These are phyloP conservation scores for Diglossa cyanea DNA, from an alignment of 2,797 vertebrate genomes.

Conservation along the genomic window DNA sequence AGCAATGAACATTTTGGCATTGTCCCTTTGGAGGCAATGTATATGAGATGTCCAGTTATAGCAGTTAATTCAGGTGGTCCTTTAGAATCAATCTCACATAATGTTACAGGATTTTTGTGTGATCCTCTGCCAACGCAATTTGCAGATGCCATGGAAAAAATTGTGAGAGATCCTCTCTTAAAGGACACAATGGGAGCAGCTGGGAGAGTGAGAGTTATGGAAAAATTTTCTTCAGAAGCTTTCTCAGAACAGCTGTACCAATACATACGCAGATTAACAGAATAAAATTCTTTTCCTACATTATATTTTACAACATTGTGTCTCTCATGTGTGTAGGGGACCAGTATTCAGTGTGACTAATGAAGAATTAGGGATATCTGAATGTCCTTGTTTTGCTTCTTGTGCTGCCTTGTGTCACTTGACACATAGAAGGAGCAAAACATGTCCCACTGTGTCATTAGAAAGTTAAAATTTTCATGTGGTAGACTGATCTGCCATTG, in stretches of 20 bases:
- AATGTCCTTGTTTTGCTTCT: background rate
- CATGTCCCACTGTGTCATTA: background rate
- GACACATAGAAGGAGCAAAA: background rate
- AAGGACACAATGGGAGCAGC: constrained; percentile 87
- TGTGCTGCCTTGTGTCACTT: background rate
- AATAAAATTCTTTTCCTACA: constrained; percentile 62
- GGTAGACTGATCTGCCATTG: background rate
- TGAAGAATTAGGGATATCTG: background rate
- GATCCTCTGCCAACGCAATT: constrained; percentile 84
- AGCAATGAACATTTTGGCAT: constrained; percentile 97
- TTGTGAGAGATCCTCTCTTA: constrained; percentile 83
- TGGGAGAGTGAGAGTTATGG: constrained; percentile 85
- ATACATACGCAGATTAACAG: constrained; percentile 81
- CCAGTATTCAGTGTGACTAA: background rate
- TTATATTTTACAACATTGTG: background rate
- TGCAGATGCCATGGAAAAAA: constrained; percentile 87
- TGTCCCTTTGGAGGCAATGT: constrained; percentile 97
- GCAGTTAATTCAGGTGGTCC: constrained; percentile 94
- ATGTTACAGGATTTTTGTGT: constrained; percentile 90
- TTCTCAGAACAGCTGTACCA: constrained; percentile 89
- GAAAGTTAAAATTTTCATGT: background rate
- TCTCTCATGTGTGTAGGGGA: background rate
- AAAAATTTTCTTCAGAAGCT: constrained; percentile 89
- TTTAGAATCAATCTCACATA: constrained; percentile 87
- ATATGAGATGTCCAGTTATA: constrained; percentile 90